These are phyloP conservation scores for Pogonomyrmex barbatus DNA, from an alignment of 1,140 invertebrate genomes.

Conservation along the genomic window DNA sequence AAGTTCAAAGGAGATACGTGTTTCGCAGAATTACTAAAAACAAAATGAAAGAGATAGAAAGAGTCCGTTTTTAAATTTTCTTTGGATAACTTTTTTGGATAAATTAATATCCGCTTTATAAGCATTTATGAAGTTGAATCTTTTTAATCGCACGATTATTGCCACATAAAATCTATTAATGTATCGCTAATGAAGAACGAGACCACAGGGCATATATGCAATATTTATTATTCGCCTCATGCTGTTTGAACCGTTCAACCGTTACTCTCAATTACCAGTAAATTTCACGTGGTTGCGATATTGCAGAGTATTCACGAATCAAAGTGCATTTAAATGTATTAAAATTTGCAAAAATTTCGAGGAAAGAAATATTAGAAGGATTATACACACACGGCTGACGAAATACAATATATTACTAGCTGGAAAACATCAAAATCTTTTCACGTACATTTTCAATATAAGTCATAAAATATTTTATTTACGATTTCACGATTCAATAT, in stretches of 20 bases:
- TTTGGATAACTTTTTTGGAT: not conserved
- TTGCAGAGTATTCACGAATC: not conserved
- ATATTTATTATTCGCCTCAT: conserved; percentile 59
- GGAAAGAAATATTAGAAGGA: not conserved
- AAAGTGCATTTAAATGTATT: not conserved
- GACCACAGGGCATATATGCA: conserved; percentile 12
- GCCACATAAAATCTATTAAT: conserved; percentile 31
- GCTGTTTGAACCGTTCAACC: conserved; percentile 18
- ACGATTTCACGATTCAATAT: too few species aligned
- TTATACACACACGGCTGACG: not conserved
- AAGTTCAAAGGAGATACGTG: not conserved
- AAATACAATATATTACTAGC: not conserved
- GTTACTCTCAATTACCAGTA: conserved; percentile 37
- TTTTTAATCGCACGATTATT: conserved; percentile 34
- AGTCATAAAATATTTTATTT: not conserved
- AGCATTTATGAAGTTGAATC: not conserved
- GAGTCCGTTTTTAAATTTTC: not conserved
- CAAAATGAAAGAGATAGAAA: not conserved
- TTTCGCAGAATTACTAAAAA: not conserved
- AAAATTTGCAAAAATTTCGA: not conserved
- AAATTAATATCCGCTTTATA: not conserved
- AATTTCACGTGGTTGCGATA: conserved; percentile 42
- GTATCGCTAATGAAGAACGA: conserved; percentile 36
- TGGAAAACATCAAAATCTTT: not conserved
- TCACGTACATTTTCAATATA: not conserved